Evolutionary conservation across 2,797 vertebrate genomes (phyloP).

Genomic region (Coluber constrictor): DNA sequence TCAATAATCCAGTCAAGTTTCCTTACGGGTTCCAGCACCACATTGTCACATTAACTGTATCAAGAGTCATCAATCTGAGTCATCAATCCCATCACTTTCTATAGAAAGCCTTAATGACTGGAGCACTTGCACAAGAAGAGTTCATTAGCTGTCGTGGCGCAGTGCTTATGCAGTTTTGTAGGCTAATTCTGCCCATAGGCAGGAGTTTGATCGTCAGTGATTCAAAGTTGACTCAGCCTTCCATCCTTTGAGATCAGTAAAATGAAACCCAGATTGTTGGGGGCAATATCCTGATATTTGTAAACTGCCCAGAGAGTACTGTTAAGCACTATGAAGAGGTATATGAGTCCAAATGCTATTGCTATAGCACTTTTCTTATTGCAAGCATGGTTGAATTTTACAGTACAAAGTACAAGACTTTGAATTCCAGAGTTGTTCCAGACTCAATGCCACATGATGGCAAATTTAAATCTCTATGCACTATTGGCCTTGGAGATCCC

Average conservation of each 20-base stretch:
- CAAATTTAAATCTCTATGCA: background rate
- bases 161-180: background rate
- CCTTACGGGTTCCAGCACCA: background rate
- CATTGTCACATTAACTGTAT: background rate
- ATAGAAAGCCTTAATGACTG: background rate
- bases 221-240: too few relatives aligned
- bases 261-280: too few relatives aligned
- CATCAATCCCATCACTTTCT: background rate
- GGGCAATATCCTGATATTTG: too few relatives aligned
- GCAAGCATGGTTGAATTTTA: background rate
- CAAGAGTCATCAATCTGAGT: background rate
- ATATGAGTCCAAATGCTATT: background rate
- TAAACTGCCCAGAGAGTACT: too few relatives aligned
- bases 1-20: background rate
- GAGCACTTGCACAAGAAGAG: background rate
- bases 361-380: background rate
- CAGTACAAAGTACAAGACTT: background rate
- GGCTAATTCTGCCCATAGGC: too few relatives aligned
- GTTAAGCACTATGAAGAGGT: too few relatives aligned
- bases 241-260: too few relatives aligned
- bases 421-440: background rate
- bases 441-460: background rate
- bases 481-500: background rate
- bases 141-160: background rate
- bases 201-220: too few relatives aligned